These are phyloP conservation scores for Esox niger DNA, from an alignment of 2,113 vertebrate genomes.

Conservation along the genomic window DNA sequence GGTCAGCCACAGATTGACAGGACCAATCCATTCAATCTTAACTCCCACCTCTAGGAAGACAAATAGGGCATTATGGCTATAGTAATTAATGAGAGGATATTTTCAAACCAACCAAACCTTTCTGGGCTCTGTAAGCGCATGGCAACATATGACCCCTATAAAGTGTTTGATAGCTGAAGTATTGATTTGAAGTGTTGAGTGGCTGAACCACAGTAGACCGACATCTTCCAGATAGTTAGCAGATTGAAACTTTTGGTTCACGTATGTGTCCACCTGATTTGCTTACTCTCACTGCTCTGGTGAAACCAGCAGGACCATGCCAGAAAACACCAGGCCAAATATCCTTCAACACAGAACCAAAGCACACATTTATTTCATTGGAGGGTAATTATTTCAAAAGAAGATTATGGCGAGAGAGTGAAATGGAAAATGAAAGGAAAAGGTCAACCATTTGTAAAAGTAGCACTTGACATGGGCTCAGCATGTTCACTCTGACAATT, in stretches of 20 bases:
- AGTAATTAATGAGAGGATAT: background rate
- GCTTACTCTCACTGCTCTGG: background rate
- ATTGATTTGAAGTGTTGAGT: background rate
- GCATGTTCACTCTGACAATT: background rate
- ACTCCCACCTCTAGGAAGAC: no score
- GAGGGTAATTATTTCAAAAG: background rate
- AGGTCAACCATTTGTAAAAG: background rate
- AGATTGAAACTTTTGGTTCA: background rate
- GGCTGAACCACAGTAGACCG: background rate
- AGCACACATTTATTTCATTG: background rate
- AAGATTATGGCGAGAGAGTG: background rate
- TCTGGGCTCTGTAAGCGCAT: background rate
- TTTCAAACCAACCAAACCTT: background rate
- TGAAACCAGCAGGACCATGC: background rate
- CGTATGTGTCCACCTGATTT: background rate
- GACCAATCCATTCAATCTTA: background rate
- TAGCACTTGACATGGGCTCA: background rate
- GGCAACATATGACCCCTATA: background rate
- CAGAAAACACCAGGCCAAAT: background rate
- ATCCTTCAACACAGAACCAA: background rate
- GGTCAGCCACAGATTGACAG: background rate
- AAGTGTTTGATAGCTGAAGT: background rate
- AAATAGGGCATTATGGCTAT: no score
- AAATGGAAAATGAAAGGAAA: background rate
- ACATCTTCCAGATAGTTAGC: background rate